Base-by-base conservation (phyloP, 2,113 vertebrate species). In the Triplophysa rosa region DNA sequence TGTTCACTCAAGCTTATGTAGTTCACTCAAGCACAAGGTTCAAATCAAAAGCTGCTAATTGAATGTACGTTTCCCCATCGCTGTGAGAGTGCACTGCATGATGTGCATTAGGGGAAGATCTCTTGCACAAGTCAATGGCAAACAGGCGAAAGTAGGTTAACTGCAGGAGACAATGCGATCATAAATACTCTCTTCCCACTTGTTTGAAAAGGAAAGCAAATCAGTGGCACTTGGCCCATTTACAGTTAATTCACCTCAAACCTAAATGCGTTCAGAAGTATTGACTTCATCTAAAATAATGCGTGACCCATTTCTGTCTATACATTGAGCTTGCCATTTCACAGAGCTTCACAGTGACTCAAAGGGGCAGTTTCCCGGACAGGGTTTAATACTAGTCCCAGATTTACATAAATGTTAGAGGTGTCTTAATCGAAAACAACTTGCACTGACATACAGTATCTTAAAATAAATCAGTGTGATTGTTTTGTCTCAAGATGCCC, bases 171-270 rank as follows among this genome's bases (percentile, higher is more conserved):
- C 23, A 29, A 19, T 26, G 14, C 8, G 13, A 63, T 63, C 29
- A 63, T 63, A 49, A 63, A 19, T 75, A 23, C 5, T 16, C 2
- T 63, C 40, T 63, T 75, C 58, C 8, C 59, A 75, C 23, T 63
- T 47, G 37, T 75, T 47, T 45, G 72, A 75, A 74, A 63, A 62
- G 23, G 10, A 75, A 49, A 62, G 4, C 21, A 63, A 63, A 14
- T 58, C n/a, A 56, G 70, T 64, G 37, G 59, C 61, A 64, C 56
- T 82, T 82, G 77, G 17, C 69, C 77, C 63, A 79, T 83, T 63
- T 83, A 82, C 33, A 7, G 33, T 6, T 7, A 82, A 78, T 37
- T 7, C 26, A 59, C 40, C 29, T 45, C 13, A 61, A 68, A 79
- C 71, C 24, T 66, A 17, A 16, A 26, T 24, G 3, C 19, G 9